These are phyloP conservation scores for Pterois miles DNA, from an alignment of 2,797 vertebrate genomes.

Conservation along the genomic window DNA sequence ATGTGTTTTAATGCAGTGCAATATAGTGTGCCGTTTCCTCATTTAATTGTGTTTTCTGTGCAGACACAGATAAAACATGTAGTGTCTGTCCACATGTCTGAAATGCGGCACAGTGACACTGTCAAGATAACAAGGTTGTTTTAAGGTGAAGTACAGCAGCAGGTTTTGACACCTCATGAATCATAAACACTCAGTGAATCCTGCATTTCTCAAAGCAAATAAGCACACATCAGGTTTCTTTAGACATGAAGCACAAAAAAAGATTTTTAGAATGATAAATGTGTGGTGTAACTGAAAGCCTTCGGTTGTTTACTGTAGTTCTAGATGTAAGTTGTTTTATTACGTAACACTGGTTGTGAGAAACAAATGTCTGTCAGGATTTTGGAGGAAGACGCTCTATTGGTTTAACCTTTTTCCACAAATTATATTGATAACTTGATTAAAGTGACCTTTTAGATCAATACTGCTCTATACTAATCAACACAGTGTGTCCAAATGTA, in stretches of 20 bases:
- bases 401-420: conserved; percentile 34
- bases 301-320: background rate
- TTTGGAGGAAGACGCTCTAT: background rate
- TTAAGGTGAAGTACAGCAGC: background rate
- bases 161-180: background rate
- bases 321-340: conserved; percentile 1
- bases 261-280: background rate
- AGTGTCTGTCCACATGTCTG: background rate
- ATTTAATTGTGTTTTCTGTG: background rate
- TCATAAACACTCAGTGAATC: background rate
- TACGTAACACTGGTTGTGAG: background rate
- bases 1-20: background rate
- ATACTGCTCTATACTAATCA: conserved; percentile 13
- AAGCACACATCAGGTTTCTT: background rate
- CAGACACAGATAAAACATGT: background rate
- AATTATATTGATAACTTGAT: conserved; percentile 45
- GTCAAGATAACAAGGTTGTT: background rate
- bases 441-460: conserved; percentile 40
- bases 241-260: background rate
- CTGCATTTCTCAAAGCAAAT: background rate
- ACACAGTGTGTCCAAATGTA: background rate
- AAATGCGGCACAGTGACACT: background rate
- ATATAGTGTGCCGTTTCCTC: background rate
- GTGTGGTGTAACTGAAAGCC: background rate
- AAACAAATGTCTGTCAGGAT: background rate